Evolutionary conservation across 2,888 invertebrate genomes (phyloP).

Genomic region (Horisme vitalbata): DNA sequence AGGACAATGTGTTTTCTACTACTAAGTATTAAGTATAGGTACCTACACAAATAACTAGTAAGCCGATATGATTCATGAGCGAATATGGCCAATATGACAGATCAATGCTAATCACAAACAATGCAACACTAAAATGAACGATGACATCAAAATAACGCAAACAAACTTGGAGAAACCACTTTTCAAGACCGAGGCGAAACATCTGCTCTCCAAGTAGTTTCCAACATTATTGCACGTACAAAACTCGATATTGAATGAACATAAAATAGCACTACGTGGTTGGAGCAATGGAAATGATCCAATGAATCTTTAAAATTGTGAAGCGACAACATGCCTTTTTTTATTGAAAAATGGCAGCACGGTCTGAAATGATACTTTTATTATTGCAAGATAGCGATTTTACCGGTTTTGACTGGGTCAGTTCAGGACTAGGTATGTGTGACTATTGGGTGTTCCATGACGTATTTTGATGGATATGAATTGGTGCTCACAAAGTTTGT

Average conservation of each 20-base stretch:
- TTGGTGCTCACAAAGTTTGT: slow-evolving; percentile 6
- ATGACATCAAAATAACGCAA: slow-evolving; percentile 35
- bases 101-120: slow-evolving; percentile 35
- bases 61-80: slow-evolving; percentile 31
- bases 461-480: background rate
- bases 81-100: slow-evolving; percentile 13
- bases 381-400: too few relatives aligned
- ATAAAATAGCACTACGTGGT: slow-evolving; percentile 21
- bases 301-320: slow-evolving; percentile 19
- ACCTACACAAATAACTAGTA: slow-evolving; percentile 13
- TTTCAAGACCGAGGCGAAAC: slow-evolving; percentile 18
- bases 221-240: slow-evolving; percentile 22
- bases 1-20: too few relatives aligned
- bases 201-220: slow-evolving; percentile 20
- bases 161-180: slow-evolving; percentile 26
- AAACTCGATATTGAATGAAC: slow-evolving; percentile 21
- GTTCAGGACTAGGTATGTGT: background rate
- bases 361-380: background rate
- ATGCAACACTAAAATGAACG: slow-evolving; percentile 30
- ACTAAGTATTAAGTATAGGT: background rate
- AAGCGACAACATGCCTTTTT: slow-evolving; percentile 17
- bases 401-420: too few relatives aligned
- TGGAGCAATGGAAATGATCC: slow-evolving; percentile 18
- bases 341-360: slow-evolving; percentile 18
- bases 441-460: background rate